These are phyloP conservation scores for Rapana venosa DNA, from an alignment of 2,888 invertebrate genomes.

Conservation along the genomic window DNA sequence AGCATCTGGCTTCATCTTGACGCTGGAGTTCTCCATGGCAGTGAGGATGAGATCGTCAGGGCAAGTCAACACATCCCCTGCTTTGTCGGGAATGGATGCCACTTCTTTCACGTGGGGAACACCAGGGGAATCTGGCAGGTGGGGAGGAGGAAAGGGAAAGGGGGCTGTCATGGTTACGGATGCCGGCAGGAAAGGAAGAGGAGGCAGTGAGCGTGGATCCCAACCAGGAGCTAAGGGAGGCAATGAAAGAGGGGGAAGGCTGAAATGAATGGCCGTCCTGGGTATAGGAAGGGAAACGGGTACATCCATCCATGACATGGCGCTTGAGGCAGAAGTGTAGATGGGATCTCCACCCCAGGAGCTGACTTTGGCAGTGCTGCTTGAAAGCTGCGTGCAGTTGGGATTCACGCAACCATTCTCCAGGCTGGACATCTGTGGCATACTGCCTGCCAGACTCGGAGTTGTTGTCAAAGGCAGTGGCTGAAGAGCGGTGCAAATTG, in stretches of 20 bases:
- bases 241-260: not conserved
- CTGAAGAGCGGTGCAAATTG: not conserved
- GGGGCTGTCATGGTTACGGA: not conserved
- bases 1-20: not conserved
- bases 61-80: not conserved
- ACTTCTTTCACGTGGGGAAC: not conserved
- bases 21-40: not conserved
- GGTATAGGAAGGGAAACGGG: not conserved
- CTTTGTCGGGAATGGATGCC: not conserved
- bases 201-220: constrained; percentile 8
- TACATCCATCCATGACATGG: not conserved
- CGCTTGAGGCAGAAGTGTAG: not conserved
- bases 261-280: not conserved
- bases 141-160: not conserved
- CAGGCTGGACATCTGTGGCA: not conserved
- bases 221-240: not conserved
- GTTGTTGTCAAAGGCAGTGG: not conserved
- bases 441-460: not conserved
- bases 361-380: not conserved
- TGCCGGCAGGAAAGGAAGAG: constrained; percentile 13
- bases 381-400: not conserved
- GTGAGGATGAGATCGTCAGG: not conserved
- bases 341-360: not conserved
- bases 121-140: not conserved
- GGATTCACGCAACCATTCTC: not conserved